phyloP scores from a whole-genome alignment of 1,140 invertebrate species.

The Zaprionus ornatus region DNA sequence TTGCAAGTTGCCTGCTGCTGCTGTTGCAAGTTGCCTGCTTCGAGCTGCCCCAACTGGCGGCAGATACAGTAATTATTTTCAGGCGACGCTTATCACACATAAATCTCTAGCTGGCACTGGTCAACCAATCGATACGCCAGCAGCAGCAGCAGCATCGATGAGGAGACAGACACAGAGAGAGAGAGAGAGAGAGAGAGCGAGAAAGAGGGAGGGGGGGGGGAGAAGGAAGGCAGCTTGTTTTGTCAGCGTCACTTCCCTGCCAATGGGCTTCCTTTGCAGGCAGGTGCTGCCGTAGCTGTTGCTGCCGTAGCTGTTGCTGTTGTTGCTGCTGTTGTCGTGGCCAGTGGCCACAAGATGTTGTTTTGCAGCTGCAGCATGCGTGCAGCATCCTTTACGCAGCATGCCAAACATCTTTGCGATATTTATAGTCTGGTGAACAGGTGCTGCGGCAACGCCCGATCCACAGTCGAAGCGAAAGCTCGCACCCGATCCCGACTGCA shows the following conservation, averaged over 20 bases:
- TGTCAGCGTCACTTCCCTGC: slow-evolving; percentile 77
- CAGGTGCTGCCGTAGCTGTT: slow-evolving; percentile 47
- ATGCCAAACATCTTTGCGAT: slow-evolving; percentile 77
- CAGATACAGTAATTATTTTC: slow-evolving; percentile 81
- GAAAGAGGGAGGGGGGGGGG: not conserved
- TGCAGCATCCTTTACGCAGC: slow-evolving; percentile 76
- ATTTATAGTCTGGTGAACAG: slow-evolving; percentile 75
- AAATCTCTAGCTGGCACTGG: slow-evolving; percentile 61
- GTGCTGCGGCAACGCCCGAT: slow-evolving; percentile 68
- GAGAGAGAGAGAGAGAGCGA: not conserved
- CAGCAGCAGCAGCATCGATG: slow-evolving; percentile 52
- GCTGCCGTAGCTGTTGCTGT: slow-evolving; percentile 25
- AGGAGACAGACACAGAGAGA: not conserved
- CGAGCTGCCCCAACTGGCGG: slow-evolving; percentile 41
- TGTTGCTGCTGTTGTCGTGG: slow-evolving; percentile 20
- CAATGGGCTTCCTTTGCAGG: slow-evolving; percentile 69
- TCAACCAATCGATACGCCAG: slow-evolving; percentile 49
- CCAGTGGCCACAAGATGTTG: slow-evolving; percentile 59
- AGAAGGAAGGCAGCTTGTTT: slow-evolving; percentile 60
- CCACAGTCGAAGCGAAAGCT: slow-evolving; percentile 3
- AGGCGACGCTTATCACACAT: slow-evolving; percentile 81
- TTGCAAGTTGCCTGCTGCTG: slow-evolving; percentile 14
- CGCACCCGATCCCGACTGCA: not conserved
- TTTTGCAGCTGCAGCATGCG: slow-evolving; percentile 58
- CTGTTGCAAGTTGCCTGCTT: slow-evolving; percentile 9